These are phyloP conservation scores for Epinotia demarniana DNA, from an alignment of 2,888 invertebrate genomes.

Conservation along the genomic window DNA sequence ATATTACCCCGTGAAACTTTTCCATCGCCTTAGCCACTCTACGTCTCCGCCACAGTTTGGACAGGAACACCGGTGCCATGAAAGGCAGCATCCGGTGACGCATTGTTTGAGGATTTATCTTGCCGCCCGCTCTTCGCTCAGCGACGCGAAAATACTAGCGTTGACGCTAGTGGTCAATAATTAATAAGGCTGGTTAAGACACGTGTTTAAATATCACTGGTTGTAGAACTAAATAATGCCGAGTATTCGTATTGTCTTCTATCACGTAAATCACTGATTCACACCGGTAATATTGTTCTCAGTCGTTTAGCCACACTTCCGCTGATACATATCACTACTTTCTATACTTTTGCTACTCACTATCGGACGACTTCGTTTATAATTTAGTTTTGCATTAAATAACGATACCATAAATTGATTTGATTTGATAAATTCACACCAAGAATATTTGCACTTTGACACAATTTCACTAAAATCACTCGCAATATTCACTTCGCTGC, in stretches of 20 bases:
- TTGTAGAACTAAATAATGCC: not conserved
- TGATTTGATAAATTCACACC: not conserved
- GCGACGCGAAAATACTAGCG: constrained; percentile 27
- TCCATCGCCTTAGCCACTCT: constrained; percentile 75
- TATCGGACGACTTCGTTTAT: not conserved
- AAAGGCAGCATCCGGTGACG: constrained; percentile 77
- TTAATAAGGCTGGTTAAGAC: constrained; percentile 1
- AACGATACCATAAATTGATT: not conserved
- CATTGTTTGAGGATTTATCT: constrained; percentile 82
- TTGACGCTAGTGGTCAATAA: constrained; percentile 22
- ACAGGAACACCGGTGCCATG: constrained; percentile 76
- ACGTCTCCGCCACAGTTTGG: constrained; percentile 73
- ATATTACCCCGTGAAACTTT: constrained; percentile 73
- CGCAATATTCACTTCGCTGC: not conserved
- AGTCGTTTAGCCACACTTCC: not conserved
- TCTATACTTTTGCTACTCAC: not conserved
- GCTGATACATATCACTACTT: not conserved
- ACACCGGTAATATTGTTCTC: too few relatives aligned
- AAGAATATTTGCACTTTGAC: not conserved
- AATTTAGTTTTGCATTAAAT: not conserved
- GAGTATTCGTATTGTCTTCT: not conserved
- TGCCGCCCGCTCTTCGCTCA: constrained; percentile 53
- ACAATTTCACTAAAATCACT: constrained; percentile 8
- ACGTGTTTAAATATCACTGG: not conserved
- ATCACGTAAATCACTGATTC: too few relatives aligned